These are phyloP conservation scores for Falco punctatus DNA, from an alignment of 2,113 vertebrate species.

Conservation along the genomic window DNA sequence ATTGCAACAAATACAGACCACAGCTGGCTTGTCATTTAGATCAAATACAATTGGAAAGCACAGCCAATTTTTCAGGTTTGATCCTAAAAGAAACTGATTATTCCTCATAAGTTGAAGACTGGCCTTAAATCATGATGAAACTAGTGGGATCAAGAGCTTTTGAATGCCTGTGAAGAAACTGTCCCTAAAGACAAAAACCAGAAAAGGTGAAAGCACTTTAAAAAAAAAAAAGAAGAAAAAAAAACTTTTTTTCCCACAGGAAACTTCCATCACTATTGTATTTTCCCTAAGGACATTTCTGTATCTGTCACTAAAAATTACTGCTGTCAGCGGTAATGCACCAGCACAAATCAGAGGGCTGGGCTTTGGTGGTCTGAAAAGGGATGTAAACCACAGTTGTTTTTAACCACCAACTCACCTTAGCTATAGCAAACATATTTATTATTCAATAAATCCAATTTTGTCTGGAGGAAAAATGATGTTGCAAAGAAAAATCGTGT, in stretches of 20 bases:
- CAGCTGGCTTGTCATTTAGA: not conserved
- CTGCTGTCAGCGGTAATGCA: constrained; percentile 64
- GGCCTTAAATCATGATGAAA: not conserved
- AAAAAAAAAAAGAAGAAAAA: not conserved
- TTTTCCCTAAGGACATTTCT: constrained; percentile 73
- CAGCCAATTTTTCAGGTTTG: not conserved
- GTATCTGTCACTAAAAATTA: constrained; percentile 70
- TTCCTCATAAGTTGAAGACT: not conserved
- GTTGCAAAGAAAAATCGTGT: not conserved
- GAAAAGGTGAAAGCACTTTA: constrained; percentile 15
- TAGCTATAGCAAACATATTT: not conserved
- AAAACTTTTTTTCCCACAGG: constrained; percentile 64
- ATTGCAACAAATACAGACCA: constrained; percentile 15
- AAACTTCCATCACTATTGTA: constrained; percentile 56
- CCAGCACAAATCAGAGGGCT: constrained; percentile 27
- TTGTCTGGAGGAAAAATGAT: not conserved
- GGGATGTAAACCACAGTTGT: not conserved
- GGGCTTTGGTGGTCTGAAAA: constrained; percentile 51
- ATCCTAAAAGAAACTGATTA: not conserved
- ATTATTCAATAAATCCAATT: constrained; percentile 12
- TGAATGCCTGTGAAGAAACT: not conserved
- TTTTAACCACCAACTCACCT: constrained; percentile 35
- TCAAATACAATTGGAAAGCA: not conserved
- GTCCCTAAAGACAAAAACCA: not conserved
- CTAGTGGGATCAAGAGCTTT: not conserved